Evolutionary conservation across 2,888 invertebrate genomes (phyloP), one percentile per base, ranked within the genome.

Genomic region (Phengaris arion): DNA sequence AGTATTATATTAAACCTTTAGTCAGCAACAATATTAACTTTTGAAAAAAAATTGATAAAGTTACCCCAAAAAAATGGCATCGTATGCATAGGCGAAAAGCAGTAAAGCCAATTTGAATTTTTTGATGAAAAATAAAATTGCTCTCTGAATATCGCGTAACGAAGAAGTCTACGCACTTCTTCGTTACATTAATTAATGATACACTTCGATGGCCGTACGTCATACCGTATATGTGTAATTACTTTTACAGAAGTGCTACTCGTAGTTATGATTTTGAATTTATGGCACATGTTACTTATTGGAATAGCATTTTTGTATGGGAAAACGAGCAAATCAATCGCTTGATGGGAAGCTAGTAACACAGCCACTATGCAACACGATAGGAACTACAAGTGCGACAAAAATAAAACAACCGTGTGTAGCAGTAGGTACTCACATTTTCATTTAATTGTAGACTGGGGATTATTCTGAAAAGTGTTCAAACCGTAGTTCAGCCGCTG

Each of bases 381-480:
- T 2, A 35, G 35, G 48, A 6, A 48, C 0, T 48, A 48, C 48
- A 48, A 48, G 48, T 0, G 35, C 35, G 35, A 35, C 35, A 35
- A 48, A 48, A 48, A 8, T 6, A 48, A 48, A 2, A 48, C 6
- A 48, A 48, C 22, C 22, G 22, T 22, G 22, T 22, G 22, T 22
- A 22, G 22, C 48, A 48, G 1, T 10, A 52, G 9, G 8, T 52
- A 45, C 10, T 45, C 5, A 12, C 15, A 64, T 12, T 45, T 15
- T 64, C 15, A 9, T 12, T 2, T 10, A 64, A 64, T 35, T 64
- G 35, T 64, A 64, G 35, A 5, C 64, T 35, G 35, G 35, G 64
- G 35, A 45, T 52, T 64, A 22, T 35, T 59, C 59, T 9, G 59
- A 59, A 59, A 59, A 59, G 59, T 59, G 59, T 59, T 59, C 59